Base-by-base conservation (phyloP, 1,140 invertebrate species). In the Anastrepha obliqua region DNA sequence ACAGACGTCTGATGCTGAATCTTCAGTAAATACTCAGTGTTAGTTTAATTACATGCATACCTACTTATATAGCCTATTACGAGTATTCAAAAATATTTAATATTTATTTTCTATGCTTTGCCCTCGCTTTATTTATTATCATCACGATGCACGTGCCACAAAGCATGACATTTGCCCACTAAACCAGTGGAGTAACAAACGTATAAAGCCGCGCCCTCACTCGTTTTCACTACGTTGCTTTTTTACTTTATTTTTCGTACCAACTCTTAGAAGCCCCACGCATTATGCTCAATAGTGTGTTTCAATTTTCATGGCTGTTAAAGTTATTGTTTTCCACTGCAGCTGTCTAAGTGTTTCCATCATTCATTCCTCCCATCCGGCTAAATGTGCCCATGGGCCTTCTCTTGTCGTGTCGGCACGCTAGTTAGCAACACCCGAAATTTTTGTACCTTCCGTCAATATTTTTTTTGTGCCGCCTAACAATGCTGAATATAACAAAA, bases 101-200 rank as follows among this genome's bases (percentile, higher is more conserved):
- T 55, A 7, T 55, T 55, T 55, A 9, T 55, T 55, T 55, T 55
- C 29, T 55, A 55, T 55, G 51, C 5, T 7, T 7, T 7, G 51
- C 9, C 0, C 9, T 55, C 51, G 39, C 13, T 44, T 74, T 74
- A 44, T 81, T 81, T 62, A 62, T 17, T 81, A 17, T 81, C n/a
- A 15, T 81, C 44, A 81, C 74, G 17, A 20, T 47, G 11, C 51
- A 42, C 44, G 9, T 81, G 74, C 0, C 74, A 17, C 8, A 81
- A 81, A 55, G n/a, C 74, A n/a, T 81, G 51, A 55, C 74, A 55
- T 81, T 55, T 58, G 74, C 13, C 47, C 11, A 44, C 47, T 55
- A 20, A 81, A 55, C 17, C 47, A n/a, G 39, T 42, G 42, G 47
- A 74, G 17, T 81, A 20, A 44, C 17, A 1, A 55, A 81, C n/a